These are phyloP conservation scores for Drosophila triauraria DNA, from an alignment of 1,140 invertebrate species.

Conservation along the genomic window DNA sequence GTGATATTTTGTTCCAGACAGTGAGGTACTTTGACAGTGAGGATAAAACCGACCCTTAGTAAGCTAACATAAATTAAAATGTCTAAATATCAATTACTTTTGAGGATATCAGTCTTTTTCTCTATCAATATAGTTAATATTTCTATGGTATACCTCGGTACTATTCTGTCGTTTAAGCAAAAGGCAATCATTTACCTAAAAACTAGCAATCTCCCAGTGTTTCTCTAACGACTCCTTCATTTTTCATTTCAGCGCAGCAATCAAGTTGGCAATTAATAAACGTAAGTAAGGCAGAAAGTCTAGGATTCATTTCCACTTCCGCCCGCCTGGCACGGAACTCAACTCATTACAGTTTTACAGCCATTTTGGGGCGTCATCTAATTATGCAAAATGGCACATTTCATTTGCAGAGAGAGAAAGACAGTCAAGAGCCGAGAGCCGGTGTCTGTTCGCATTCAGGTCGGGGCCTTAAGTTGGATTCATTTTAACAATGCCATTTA, in stretches of 20 bases:
- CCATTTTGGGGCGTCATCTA: slow-evolving; percentile 58
- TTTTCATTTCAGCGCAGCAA: slow-evolving; percentile 28
- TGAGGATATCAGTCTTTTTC: too few relatives aligned
- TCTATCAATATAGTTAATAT: not conserved
- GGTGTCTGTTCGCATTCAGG: slow-evolving; percentile 27
- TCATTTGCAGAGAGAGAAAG: slow-evolving; percentile 36
- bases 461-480: slow-evolving; percentile 37
- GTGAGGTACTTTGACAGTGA: too few relatives aligned
- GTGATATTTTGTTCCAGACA: too few relatives aligned
- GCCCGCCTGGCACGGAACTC: slow-evolving; percentile 3
- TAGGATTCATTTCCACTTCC: slow-evolving; percentile 40
- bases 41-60: too few relatives aligned
- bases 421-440: not conserved
- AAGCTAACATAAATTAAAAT: too few relatives aligned
- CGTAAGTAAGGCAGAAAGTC: slow-evolving; percentile 20
- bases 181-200: not conserved
- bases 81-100: too few relatives aligned
- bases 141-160: not conserved
- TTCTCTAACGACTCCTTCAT: slow-evolving; percentile 7
- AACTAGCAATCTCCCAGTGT: not conserved
- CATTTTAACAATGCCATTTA: slow-evolving; percentile 73
- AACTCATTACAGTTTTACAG: slow-evolving; percentile 66
- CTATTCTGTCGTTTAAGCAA: not conserved
- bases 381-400: slow-evolving; percentile 71
- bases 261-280: slow-evolving; percentile 51